Evolutionary conservation across 2,113 vertebrate species (phyloP).

Genomic region (Pelecanoides urinatrix): DNA sequence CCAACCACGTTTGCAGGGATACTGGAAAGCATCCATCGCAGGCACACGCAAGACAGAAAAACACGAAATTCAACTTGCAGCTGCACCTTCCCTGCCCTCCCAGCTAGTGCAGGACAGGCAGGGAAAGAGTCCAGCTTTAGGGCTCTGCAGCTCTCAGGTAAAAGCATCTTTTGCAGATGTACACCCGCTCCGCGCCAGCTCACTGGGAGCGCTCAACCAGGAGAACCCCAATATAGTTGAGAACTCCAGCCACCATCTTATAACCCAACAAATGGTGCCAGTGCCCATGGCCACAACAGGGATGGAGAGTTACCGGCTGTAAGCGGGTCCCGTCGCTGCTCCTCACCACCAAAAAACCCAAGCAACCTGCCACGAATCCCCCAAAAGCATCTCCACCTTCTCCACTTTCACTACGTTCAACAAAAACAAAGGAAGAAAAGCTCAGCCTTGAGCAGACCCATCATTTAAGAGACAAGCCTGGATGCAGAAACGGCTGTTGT

Average conservation of each 20-base stretch:
- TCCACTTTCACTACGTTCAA: neutral
- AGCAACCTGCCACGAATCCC: neutral
- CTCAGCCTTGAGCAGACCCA: neutral
- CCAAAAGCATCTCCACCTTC: neutral
- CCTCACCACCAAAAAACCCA: neutral
- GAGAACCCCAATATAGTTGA: rapidly evolving
- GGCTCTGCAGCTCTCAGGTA: neutral
- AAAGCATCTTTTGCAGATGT: neutral
- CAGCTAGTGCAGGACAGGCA: neutral
- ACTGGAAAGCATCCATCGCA: neutral
- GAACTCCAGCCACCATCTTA: neutral
- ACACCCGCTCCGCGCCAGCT: neutral
- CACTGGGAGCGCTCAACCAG: neutral
- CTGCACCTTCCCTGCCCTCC: neutral
- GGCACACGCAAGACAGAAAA: neutral
- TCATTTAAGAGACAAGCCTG: neutral
- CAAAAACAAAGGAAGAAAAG: neutral
- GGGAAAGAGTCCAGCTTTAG: too few relatives aligned
- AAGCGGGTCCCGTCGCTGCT: neutral
- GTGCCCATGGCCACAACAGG: neutral
- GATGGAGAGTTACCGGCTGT: neutral
- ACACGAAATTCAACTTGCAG: neutral
- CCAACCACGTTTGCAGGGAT: neutral
- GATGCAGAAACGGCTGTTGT: neutral
- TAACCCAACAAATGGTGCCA: neutral